phyloP scores from a whole-genome alignment of 35 echinoderm and acorn worm genomes.

The Patiria miniata region DNA sequence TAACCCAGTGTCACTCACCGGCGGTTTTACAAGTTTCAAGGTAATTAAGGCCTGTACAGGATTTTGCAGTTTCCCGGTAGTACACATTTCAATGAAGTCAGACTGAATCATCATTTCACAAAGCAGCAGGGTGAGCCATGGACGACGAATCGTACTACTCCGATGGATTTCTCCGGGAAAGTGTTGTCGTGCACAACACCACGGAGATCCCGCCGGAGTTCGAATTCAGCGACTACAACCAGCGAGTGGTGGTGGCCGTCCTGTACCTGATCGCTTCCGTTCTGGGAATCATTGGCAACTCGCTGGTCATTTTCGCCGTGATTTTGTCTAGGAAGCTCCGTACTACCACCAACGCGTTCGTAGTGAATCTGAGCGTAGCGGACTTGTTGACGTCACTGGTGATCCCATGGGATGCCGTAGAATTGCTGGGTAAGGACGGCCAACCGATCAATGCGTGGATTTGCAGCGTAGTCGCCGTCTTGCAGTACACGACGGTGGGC shows the following conservation, averaged over 20 bases:
- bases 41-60: too few species aligned
- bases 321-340: slow-evolving; percentile 47
- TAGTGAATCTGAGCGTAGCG: slow-evolving; percentile 41
- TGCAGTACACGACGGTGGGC: neutral
- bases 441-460: slow-evolving; percentile 54
- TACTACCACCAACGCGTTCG: slow-evolving; percentile 46
- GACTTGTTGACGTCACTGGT: slow-evolving; percentile 52
- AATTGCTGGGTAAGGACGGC: slow-evolving; percentile 24
- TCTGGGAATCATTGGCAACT: slow-evolving; percentile 51
- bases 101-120: too few species aligned
- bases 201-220: slow-evolving; percentile 11
- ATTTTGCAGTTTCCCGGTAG: too few species aligned
- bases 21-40: too few species aligned
- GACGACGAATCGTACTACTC: too few species aligned
- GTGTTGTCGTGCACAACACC: neutral
- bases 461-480: slow-evolving; percentile 12
- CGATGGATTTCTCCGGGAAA: too few species aligned
- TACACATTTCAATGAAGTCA: too few species aligned
- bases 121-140: too few species aligned
- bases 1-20: too few species aligned
- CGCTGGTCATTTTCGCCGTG: slow-evolving; percentile 47
- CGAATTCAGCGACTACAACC: slow-evolving; percentile 47
- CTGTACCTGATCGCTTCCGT: slow-evolving; percentile 25
- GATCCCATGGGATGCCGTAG: slow-evolving; percentile 43
- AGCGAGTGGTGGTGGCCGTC: slow-evolving; percentile 20